A percentile compares a stretch with the other conserved stretches of the same genome.
phyloP scores from a whole-genome alignment of 92 coral and sea anemone species.

The Epizoanthus illoricatus region DNA sequence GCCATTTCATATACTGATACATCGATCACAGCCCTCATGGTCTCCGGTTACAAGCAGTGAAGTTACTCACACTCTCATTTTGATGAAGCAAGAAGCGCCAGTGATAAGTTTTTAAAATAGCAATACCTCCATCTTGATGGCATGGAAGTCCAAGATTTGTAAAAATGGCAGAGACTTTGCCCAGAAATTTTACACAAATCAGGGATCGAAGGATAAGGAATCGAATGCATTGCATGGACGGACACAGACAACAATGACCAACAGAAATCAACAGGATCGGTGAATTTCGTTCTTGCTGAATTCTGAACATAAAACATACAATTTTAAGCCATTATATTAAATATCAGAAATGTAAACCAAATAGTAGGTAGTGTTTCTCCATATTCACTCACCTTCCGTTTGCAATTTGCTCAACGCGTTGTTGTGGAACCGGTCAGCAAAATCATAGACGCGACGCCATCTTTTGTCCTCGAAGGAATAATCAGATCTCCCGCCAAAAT shows the following conservation, averaged over 20 bases:
- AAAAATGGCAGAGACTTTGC: too few species aligned
- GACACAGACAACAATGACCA: background rate
- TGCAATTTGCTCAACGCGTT: background rate
- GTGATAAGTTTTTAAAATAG: too few species aligned
- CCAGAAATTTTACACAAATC: too few species aligned
- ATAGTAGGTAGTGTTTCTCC: background rate
- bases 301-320: background rate
- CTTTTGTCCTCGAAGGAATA: constrained; percentile 30
- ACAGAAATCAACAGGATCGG: background rate
- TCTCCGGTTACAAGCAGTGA: too few species aligned
- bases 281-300: background rate
- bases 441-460: constrained; percentile 25
- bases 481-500: constrained; percentile 43
- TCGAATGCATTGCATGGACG: too few species aligned
- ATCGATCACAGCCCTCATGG: too few species aligned
- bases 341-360: background rate
- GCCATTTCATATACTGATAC: too few species aligned
- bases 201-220: too few species aligned
- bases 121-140: too few species aligned
- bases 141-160: too few species aligned
- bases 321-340: background rate
- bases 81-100: too few species aligned
- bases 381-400: constrained; percentile 2
- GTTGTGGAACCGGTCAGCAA: background rate
- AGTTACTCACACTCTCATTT: too few species aligned